These are phyloP conservation scores for Chaitophorus viminalis DNA, from an alignment of 2,888 invertebrate genomes.

Conservation along the genomic window DNA sequence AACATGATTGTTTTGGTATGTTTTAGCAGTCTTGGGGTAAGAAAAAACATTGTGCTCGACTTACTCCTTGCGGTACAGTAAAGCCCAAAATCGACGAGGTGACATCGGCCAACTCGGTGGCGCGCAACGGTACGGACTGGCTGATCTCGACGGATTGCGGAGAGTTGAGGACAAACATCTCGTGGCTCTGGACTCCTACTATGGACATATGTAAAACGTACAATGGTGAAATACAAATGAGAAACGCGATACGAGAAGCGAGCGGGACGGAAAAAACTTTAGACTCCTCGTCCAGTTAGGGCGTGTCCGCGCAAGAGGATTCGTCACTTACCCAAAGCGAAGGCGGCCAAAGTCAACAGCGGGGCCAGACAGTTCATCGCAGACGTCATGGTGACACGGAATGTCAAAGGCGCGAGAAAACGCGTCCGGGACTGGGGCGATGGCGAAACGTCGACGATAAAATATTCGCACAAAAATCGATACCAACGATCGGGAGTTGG, in stretches of 20 bases:
- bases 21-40: too few species aligned
- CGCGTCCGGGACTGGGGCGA: neutral
- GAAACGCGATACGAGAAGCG: neutral
- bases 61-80: constrained; percentile 17
- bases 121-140: neutral
- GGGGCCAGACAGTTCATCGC: constrained; percentile 10
- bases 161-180: constrained; percentile 27
- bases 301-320: constrained; percentile 26
- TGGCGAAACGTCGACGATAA: neutral
- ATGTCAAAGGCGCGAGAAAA: neutral
- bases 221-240: neutral
- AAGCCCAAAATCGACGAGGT: constrained; percentile 25
- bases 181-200: constrained; percentile 6
- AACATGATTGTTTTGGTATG: too few species aligned
- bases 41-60: neutral
- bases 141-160: constrained; percentile 12
- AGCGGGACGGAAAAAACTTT: neutral
- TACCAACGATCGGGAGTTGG: neutral
- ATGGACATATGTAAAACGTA: neutral
- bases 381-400: neutral
- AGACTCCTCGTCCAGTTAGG: neutral
- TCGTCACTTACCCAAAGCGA: constrained; percentile 16
- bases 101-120: constrained; percentile 25
- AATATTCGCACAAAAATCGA: neutral
- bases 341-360: neutral